Evolutionary conservation across 2,888 invertebrate genomes (phyloP), one percentile per base, ranked within the genome.

Genomic region (Nephrotoma flavescens): DNA sequence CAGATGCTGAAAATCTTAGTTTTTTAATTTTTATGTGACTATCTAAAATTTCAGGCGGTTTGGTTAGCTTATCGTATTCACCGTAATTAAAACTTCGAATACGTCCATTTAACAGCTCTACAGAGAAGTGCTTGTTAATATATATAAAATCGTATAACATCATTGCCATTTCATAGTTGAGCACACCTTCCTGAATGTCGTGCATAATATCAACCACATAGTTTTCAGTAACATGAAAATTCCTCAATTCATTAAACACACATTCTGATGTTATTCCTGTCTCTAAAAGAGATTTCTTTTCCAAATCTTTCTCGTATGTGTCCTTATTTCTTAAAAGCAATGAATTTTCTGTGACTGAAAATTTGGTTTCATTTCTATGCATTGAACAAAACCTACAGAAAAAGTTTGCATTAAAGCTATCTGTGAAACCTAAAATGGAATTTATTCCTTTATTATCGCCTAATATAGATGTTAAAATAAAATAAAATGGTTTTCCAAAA

Each of bases 361-460:
- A 31, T 42, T 52, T 52, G 15, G 84, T 45, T n/a, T 44, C 41
- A 44, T 86, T 47, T 7, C 86, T 41, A 85, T 85, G 85, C 86
- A 86, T 87, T 87, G 83, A 86, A 11, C 87, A 87, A 86, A 42
- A 45, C 44, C 71, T 57, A 42, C 87, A 87, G 41, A 83, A 87
- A 85, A 42, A 87, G 44, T 86, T 86, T 19, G 86, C 86, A 7
- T 71, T 71, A 45, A 87, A 87, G n/a, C 85, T 31, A n/a, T 87
- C 86, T 45, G 86, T 87, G 15, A 87, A 87, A 9, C 71, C 85
- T 15, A 87, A 15, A 12, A 87, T 19, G n/a, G 87, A 87, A 47
- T 87, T 87, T 12, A 87, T 42, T 41, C 86, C 87, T 86, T 87
- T 87, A 86, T 87, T 87, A n/a, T 87, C 87, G 4, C 86, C 86